Evolutionary conservation across 2,888 invertebrate species (phyloP), one percentile per base, ranked within the genome.

Genomic region (Erpobdella octoculata): DNA sequence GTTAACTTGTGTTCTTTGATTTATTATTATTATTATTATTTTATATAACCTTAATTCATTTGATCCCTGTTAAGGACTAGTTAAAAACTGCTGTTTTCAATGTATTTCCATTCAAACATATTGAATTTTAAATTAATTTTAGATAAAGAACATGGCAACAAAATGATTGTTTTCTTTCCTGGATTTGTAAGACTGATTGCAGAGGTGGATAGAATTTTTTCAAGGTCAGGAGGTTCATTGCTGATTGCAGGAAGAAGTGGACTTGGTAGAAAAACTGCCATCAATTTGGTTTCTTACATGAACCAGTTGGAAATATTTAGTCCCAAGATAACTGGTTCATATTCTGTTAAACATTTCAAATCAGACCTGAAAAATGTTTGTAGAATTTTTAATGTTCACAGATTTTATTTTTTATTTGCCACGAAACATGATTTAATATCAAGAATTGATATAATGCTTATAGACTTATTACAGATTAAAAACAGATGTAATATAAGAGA

Each of bases 181-280:
- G 90, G 91, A 79, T 84, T 91, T 2, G 81, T 90, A 15, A 85
- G 88, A 66, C 84, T 88, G 76, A 87, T 88, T 58, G 86, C 89
- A 0, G 85, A 86, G 75, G 84, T 89, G 59, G 88, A 89, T 73
- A 86, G 89, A 73, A 86, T 87, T 0, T 80, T 91, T 46, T 86
- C 88, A 9, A 83, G 85, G 70, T 85, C 87, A 4, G 86, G 87
- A 15, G 89, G 89, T 0, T 87, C 89, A 38, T 80, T 88, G n/a
- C 85, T 90, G 48, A 83, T 91, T 75, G 88, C 90, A 76, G 92
- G 92, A 0, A 86, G 88, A 76, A 88, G 90, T 37, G 95, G 93
- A 59, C 87, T 88, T 66, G 92, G 94, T 0, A 86, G 93, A 46
- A 87, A 91, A 78, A 89, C 90, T 15, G 89, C 92, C 0, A 87